Percentiles rank a stretch among this genome's conserved stretches.
phyloP scores from a whole-genome alignment of 2,797 vertebrate genomes.

The Pseudomugil tenellus region DNA sequence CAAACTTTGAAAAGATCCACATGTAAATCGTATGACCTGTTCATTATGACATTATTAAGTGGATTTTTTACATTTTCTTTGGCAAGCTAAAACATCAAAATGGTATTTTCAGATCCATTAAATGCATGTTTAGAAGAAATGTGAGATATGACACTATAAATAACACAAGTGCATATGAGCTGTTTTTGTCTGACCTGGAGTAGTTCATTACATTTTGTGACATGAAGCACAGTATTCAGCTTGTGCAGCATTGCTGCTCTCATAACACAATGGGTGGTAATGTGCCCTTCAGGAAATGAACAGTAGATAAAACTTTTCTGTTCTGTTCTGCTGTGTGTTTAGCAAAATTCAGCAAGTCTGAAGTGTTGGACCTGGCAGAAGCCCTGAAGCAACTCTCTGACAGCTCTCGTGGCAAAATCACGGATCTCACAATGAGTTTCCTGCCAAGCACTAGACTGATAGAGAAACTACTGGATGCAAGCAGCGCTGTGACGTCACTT shows the following conservation, averaged over 20 bases:
- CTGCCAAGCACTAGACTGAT: conserved; percentile 50
- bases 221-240: too few relatives aligned
- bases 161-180: neutral
- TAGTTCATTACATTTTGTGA: too few relatives aligned
- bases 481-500: conserved; percentile 58
- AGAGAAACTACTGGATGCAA: conserved; percentile 56
- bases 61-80: too few relatives aligned
- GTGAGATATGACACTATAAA: neutral
- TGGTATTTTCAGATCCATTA: too few relatives aligned
- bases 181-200: too few relatives aligned
- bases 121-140: neutral
- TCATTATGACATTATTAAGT: neutral
- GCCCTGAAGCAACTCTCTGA: conserved; percentile 67
- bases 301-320: neutral
- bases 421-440: conserved; percentile 57
- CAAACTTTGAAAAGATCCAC: too few relatives aligned
- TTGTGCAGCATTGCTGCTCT: neutral
- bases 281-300: neutral
- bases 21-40: too few relatives aligned
- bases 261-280: neutral
- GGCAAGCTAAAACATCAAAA: too few relatives aligned
- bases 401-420: conserved; percentile 56
- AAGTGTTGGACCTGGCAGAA: conserved; percentile 53
- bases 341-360: conserved; percentile 56
- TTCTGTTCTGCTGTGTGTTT: conserved; percentile 1